phyloP scores from a whole-genome alignment of 2,797 vertebrate genomes.

The Pelobates cultripes region DNA sequence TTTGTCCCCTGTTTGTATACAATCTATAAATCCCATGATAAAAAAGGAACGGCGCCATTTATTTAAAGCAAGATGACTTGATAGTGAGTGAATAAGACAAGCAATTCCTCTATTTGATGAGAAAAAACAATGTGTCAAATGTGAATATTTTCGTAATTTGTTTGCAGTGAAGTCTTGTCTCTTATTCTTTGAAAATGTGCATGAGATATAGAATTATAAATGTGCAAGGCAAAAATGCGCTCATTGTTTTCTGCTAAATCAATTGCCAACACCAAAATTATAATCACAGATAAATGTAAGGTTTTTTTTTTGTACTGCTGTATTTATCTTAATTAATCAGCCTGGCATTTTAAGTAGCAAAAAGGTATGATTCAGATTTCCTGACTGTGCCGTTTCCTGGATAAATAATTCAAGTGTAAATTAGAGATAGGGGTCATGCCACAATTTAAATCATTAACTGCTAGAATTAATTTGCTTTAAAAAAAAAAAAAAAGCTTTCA shows the following conservation, averaged over 20 bases:
- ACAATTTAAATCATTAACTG: slow-evolving; percentile 55
- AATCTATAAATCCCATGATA: too few relatives aligned
- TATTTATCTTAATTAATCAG: slow-evolving; percentile 50
- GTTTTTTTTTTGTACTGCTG: slow-evolving; percentile 25
- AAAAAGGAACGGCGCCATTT: too few relatives aligned
- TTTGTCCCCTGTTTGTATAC: too few relatives aligned
- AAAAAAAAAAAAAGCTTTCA: slow-evolving; percentile 21
- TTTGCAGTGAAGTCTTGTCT: background rate
- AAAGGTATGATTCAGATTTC: slow-evolving; percentile 55
- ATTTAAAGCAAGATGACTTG: too few relatives aligned
- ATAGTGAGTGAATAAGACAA: too few relatives aligned
- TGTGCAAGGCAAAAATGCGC: background rate
- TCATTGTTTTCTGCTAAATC: slow-evolving; percentile 22
- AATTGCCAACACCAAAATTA: slow-evolving; percentile 29
- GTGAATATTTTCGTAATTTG: too few relatives aligned
- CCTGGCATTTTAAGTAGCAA: slow-evolving; percentile 46
- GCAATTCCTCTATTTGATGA: too few relatives aligned
- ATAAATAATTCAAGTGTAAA: slow-evolving; percentile 56
- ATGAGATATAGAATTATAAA: too few relatives aligned
- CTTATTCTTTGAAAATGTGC: too few relatives aligned
- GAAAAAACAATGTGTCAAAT: too few relatives aligned
- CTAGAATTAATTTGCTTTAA: slow-evolving; percentile 54
- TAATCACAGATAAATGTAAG: slow-evolving; percentile 33
- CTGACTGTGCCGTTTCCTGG: slow-evolving; percentile 37
- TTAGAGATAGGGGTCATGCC: slow-evolving; percentile 50